phyloP scores from a whole-genome alignment of 2,888 invertebrate genomes.

The Drosophila mimetica region DNA sequence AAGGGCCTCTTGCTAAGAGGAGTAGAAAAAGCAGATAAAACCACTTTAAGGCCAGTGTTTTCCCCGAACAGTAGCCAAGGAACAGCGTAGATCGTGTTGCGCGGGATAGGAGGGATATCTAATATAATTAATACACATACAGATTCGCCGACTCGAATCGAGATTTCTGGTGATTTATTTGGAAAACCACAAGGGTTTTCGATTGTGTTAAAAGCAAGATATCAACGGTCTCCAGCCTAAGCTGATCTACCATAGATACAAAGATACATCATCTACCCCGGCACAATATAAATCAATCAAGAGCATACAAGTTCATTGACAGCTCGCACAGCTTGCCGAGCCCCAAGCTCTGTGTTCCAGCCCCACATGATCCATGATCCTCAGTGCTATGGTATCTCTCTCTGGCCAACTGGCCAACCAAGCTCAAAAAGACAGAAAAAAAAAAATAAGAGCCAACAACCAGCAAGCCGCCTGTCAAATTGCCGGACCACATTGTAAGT shows the following conservation, averaged over 20 bases:
- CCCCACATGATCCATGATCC: conserved; percentile 69
- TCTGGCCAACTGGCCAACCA: conserved; percentile 29
- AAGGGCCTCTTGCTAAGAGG: conserved; percentile 15
- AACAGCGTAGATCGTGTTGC: conserved; percentile 61
- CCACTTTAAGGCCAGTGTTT: conserved; percentile 1
- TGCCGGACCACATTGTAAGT: conserved; percentile 81
- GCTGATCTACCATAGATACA: conserved; percentile 70
- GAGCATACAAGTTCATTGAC: conserved; percentile 82
- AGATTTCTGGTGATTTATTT: conserved; percentile 13
- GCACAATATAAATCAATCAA: conserved; percentile 83
- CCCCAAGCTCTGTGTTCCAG: conserved; percentile 55
- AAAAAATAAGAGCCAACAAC: conserved; percentile 8
- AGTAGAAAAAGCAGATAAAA: conserved; percentile 3
- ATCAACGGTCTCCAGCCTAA: conserved; percentile 52
- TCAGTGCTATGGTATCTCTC: conserved; percentile 2
- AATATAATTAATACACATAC: conserved; percentile 73
- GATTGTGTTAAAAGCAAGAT: conserved; percentile 48
- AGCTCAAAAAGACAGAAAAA: conserved; percentile 29
- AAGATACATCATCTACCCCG: conserved; percentile 36
- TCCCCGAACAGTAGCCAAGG: conserved; percentile 52
- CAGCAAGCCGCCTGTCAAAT: conserved; percentile 72
- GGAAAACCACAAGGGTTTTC: not conserved
- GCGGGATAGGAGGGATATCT: conserved; percentile 48
- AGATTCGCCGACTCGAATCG: conserved; percentile 43
- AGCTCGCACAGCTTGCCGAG: conserved; percentile 81